Evolutionary conservation across 1,140 invertebrate species (phyloP), one percentile per base, ranked within the genome.

Genomic region (Lepeophtheirus salmonis): DNA sequence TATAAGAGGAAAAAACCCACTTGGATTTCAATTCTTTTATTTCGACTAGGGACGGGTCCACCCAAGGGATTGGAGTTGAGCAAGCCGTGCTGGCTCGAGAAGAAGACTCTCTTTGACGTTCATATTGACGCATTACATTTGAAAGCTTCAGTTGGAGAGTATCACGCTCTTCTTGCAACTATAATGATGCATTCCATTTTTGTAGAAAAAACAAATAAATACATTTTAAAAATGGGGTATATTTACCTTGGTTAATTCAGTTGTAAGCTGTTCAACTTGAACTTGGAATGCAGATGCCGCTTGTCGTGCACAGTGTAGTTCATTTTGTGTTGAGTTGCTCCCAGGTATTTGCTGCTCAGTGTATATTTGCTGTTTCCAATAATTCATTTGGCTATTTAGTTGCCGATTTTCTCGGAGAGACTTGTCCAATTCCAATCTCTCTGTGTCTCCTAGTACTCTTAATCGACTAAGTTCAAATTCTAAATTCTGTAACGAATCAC

Each of bases 141-240:
- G 85, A 88, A 1, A 90, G 68, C 62, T 83, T 78, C 17, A 89
- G 68, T 65, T 89, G 85, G 41, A 89, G 70, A 0, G 82, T 84
- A 68, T 89, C 85, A 58, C 86, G 76, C 69, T 90, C 86, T 69
- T 87, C 85, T 20, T 89, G 70, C 17, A 90, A 69, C 68, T 75
- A 62, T 49, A 64, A 66, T 59, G 65, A 20, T 64, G 56, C n/a
- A n/a, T n/a, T n/a, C n/a, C n/a, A n/a, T n/a, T n/a, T n/a, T n/a
- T n/a, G n/a, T n/a, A n/a, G n/a, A n/a, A n/a, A n/a, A n/a, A n/a
- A n/a, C n/a, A n/a, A n/a, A n/a, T n/a, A n/a, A n/a, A n/a, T n/a
- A n/a, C n/a, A n/a, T n/a, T n/a, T n/a, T n/a, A n/a, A n/a, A n/a
- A n/a, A n/a, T n/a, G n/a, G n/a, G n/a, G n/a, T n/a, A 3, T 13